phyloP scores from a whole-genome alignment of 2,797 vertebrate genomes.

The Neoniphon sammara region DNA sequence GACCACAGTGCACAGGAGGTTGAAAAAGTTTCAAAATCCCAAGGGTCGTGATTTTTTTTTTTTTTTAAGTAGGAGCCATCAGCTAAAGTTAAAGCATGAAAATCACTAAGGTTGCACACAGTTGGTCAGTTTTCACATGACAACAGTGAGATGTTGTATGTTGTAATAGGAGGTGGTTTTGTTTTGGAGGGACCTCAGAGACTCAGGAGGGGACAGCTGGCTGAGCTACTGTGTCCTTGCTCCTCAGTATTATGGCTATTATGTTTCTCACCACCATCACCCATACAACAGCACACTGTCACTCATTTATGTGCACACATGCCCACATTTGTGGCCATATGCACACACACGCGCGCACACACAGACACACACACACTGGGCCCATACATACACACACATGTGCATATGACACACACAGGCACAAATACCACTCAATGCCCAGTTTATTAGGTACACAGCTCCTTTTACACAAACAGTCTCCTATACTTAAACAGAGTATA shows the following conservation, averaged over 20 bases:
- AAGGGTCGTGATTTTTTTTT: no score
- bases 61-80: neutral
- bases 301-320: constrained; percentile 62
- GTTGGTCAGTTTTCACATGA: constrained; percentile 21
- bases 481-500: no score
- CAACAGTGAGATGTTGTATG: constrained; percentile 14
- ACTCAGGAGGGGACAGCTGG: constrained; percentile 67
- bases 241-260: constrained; percentile 57
- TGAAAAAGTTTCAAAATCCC: no score
- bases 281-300: constrained; percentile 76
- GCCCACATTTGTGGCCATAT: constrained; percentile 65
- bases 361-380: constrained; percentile 37
- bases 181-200: constrained; percentile 18
- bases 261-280: constrained; percentile 63
- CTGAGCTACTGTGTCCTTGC: constrained; percentile 67
- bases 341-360: constrained; percentile 3
- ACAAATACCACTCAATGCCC: neutral
- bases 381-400: constrained; percentile 16
- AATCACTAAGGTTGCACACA: neutral
- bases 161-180: constrained; percentile 52
- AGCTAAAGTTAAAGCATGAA: constrained; percentile 2
- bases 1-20: no score
- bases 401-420: constrained; percentile 41
- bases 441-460: neutral
- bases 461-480: no score